Conservation (phyloP, 2,888 invertebrate genomes). For the Pandemis corylana region DNA sequence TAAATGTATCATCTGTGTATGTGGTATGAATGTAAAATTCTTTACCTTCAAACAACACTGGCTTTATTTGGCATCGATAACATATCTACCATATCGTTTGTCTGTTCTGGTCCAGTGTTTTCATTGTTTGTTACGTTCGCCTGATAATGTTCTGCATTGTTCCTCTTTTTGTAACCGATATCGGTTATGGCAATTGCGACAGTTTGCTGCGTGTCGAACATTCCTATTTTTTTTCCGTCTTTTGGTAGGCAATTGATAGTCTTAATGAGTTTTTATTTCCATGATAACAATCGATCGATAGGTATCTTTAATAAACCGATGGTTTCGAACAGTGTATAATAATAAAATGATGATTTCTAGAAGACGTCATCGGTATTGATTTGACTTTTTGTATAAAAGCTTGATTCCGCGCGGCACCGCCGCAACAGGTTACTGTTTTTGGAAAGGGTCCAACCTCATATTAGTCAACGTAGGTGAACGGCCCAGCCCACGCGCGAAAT, state of each 20-base stretch:
- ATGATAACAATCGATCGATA: background rate
- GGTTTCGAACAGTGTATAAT: background rate
- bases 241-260: background rate
- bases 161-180: conserved; percentile 41
- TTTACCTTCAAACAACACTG: conserved; percentile 41
- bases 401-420: conserved; percentile 41
- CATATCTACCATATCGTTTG: conserved; percentile 57
- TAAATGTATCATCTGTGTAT: background rate
- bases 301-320: background rate
- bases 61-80: conserved; percentile 51
- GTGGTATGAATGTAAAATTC: conserved; percentile 14
- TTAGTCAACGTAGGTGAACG: conserved; percentile 76
- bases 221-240: conserved; percentile 21
- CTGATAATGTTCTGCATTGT: conserved; percentile 46
- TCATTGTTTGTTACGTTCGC: conserved; percentile 49
- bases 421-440: conserved; percentile 64
- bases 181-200: conserved; percentile 37
- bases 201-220: conserved; percentile 33
- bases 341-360: conserved; percentile 28
- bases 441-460: conserved; percentile 68
- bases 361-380: conserved; percentile 15
- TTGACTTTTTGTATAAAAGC: conserved; percentile 11
- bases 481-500: conserved; percentile 72
- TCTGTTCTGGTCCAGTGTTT: conserved; percentile 60
- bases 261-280: background rate